phyloP scores from a whole-genome alignment of 1,140 invertebrate genomes.

The Eubasilissa regina region DNA sequence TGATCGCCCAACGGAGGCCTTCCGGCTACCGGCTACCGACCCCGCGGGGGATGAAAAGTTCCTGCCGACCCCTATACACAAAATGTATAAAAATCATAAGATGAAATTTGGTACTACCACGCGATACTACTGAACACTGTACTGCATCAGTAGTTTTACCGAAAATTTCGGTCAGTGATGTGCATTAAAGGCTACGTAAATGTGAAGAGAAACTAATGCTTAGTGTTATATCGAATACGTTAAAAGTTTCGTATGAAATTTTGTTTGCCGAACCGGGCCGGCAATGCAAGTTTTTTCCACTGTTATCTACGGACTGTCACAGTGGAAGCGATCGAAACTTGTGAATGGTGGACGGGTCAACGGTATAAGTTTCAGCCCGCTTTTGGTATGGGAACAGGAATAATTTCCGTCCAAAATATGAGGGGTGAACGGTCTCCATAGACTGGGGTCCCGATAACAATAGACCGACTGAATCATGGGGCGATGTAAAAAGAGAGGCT shows the following conservation, averaged over 20 bases:
- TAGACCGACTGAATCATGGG: slow-evolving; percentile 59
- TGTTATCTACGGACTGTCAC: not conserved
- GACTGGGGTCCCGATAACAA: slow-evolving; percentile 56
- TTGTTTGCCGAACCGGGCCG: not conserved
- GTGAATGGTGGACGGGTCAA: not conserved
- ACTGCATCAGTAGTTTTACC: no score
- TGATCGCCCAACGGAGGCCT: slow-evolving; percentile 53
- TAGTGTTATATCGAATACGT: slow-evolving; percentile 44
- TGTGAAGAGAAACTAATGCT: slow-evolving; percentile 35
- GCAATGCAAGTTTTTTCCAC: not conserved
- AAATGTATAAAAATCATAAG: slow-evolving; percentile 14
- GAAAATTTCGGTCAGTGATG: not conserved
- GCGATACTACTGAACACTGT: not conserved
- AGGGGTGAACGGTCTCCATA: slow-evolving; percentile 45
- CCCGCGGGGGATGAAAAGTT: slow-evolving; percentile 28
- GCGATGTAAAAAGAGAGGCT: slow-evolving; percentile 59
- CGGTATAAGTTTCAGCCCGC: slow-evolving; percentile 24
- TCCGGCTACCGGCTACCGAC: slow-evolving; percentile 50
- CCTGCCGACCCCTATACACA: not conserved
- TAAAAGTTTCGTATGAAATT: slow-evolving; percentile 46
- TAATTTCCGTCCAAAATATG: slow-evolving; percentile 39
- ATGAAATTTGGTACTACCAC: not conserved
- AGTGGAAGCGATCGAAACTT: slow-evolving; percentile 25
- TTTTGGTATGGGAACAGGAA: slow-evolving; percentile 15
- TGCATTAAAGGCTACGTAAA: slow-evolving; percentile 15